Base-by-base conservation (phyloP, 2,888 invertebrate genomes). In the Pegoplata infirma region DNA sequence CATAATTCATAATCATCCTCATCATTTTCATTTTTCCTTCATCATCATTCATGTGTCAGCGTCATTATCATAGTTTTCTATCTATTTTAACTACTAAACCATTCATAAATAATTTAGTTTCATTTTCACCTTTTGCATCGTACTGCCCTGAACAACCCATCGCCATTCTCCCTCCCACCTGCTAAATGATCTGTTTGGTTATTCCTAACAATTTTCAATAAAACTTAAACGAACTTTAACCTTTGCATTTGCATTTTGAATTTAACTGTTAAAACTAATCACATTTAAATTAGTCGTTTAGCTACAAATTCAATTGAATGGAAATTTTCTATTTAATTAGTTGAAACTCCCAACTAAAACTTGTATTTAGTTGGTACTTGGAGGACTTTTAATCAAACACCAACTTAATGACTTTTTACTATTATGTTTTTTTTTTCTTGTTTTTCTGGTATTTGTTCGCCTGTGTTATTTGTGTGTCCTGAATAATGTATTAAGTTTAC, bases 291-390 rank as follows among this genome's bases (percentile, higher is more conserved):
- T 69, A 69, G 51, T 61, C 59, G 51, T 69, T 69, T 51, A 69
- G 69, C 59, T 69, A 44, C 51, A 51, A n/a, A 69, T 53, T 69
- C 69, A 69, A 69, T 69, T 69, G 69, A 61, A 61, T 69, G 59
- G 51, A 69, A 59, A 69, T 69, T 58, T 69, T 69, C 69, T 61
- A 53, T 69, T 69, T 69, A 69, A 61, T 69, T 69, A 69, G 68
- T 51, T 40, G 51, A 23, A 51, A 58, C 68, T 40, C 40, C 44
- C 28, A 40, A n/a, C 56, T 51, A 36, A 36, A 56, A 56, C 56
- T 56, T 56, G 19, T 19, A 36, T 56, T 56, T 19, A 49, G 49
- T 7, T 49, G 16, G 19, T 28, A 28, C 47, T 49, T 16, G 32
- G 10, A 49, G 14, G 19, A 63, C 49, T 51, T 63, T 63, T 63